These are phyloP conservation scores for Rapana venosa DNA, from an alignment of 2,888 invertebrate species.

Conservation along the genomic window DNA sequence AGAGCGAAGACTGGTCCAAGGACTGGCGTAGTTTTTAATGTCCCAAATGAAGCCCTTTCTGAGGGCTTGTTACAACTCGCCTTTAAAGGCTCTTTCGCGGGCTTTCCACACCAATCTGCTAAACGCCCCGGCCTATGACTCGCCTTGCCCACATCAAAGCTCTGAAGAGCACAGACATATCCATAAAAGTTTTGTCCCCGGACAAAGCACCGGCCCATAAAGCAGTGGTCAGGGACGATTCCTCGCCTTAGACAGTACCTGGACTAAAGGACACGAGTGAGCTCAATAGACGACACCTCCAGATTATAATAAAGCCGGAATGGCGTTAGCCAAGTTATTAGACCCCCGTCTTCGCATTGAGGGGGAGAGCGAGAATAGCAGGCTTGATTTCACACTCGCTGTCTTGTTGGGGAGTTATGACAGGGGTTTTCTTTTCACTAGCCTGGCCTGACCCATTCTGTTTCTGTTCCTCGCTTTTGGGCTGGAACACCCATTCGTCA, in stretches of 20 bases:
- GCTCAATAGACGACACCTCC: neutral
- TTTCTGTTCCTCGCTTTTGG: neutral
- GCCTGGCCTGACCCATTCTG: neutral
- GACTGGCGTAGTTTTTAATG: neutral
- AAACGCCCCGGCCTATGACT: neutral
- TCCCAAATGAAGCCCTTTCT: neutral
- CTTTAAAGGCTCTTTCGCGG: neutral
- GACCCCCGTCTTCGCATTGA: neutral
- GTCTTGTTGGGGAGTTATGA: constrained; percentile 24
- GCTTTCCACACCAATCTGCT: neutral
- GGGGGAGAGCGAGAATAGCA: neutral
- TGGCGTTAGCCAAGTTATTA: constrained; percentile 31
- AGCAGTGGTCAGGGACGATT: constrained; percentile 13
- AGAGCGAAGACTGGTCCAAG: neutral
- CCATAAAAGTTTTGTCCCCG: constrained; percentile 26
- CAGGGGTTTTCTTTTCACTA: neutral
- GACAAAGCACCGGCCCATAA: constrained; percentile 1
- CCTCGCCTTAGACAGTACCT: neutral
- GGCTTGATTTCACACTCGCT: constrained; percentile 19
- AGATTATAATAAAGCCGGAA: constrained; percentile 25
- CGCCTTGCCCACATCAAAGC: constrained; percentile 12
- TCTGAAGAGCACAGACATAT: constrained; percentile 4
- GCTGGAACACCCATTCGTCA: constrained; percentile 12
- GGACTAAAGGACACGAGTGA: neutral
- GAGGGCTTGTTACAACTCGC: constrained; percentile 8